phyloP scores from a whole-genome alignment of 2,797 vertebrate genomes.

The Enteromius trimaculatus region DNA sequence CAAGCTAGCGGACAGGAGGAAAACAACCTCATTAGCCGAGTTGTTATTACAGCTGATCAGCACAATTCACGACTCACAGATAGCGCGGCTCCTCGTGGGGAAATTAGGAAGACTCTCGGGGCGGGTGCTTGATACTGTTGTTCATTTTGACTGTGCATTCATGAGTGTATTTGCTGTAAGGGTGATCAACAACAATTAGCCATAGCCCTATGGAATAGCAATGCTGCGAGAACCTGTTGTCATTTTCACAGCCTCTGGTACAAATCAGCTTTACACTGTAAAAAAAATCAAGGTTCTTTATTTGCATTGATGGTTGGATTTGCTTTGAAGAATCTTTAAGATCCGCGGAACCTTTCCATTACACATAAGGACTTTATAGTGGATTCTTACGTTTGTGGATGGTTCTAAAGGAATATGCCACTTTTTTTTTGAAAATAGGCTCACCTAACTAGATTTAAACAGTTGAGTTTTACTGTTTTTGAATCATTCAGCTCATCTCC shows the following conservation, averaged over 20 bases:
- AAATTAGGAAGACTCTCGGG: slow-evolving; percentile 66
- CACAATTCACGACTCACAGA: slow-evolving; percentile 55
- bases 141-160: slow-evolving; percentile 27
- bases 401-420: too few species aligned
- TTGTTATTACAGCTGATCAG: slow-evolving; percentile 69
- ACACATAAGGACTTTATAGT: not conserved
- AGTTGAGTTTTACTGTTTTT: too few species aligned
- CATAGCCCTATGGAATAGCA: not conserved
- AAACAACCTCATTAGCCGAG: slow-evolving; percentile 74
- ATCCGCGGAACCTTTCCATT: not conserved
- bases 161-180: slow-evolving; percentile 17
- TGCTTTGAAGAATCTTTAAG: not conserved
- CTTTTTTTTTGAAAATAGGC: too few species aligned
- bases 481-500: too few species aligned
- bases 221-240: not conserved
- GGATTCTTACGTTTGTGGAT: not conserved
- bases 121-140: slow-evolving; percentile 47
- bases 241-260: not conserved
- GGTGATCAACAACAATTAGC: slow-evolving; percentile 34
- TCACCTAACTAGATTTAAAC: too few species aligned
- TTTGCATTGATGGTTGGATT: not conserved
- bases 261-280: not conserved
- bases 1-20: slow-evolving; percentile 43
- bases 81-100: slow-evolving; percentile 58
- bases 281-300: not conserved